Percentiles rank a stretch among this genome's conserved stretches.
Conservation (phyloP, 64 coral and sea anemone species). For the Astreopora myriophthalma region DNA sequence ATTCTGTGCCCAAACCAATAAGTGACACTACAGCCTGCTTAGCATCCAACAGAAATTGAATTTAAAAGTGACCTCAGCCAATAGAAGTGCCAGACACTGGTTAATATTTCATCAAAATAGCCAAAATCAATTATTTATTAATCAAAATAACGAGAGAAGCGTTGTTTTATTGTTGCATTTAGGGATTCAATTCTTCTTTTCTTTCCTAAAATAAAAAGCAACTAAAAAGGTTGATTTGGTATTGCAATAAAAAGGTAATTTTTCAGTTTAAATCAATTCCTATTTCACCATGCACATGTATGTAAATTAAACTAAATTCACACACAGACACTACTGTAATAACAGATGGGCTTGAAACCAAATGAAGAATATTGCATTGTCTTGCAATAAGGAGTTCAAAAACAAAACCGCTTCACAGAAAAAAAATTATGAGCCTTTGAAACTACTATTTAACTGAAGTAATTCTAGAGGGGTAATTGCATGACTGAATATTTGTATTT, state of each 20-base stretch:
- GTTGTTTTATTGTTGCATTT: background rate
- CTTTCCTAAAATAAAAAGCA: background rate
- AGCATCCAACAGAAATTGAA: constrained; percentile 84
- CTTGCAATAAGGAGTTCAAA: no score
- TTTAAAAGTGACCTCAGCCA: constrained; percentile 78
- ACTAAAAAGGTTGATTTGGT: background rate
- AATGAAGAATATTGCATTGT: no score
- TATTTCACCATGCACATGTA: background rate
- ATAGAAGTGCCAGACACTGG: constrained; percentile 37
- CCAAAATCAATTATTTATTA: background rate
- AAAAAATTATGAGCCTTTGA: background rate
- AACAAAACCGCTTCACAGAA: no score
- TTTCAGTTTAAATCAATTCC: background rate
- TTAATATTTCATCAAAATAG: constrained; percentile 89
- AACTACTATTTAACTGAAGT: background rate
- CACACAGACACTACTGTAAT: no score
- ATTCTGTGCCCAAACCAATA: background rate
- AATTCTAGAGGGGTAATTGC: background rate
- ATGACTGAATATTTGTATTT: background rate
- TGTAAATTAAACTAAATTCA: background rate
- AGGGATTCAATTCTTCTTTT: background rate
- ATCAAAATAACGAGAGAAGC: background rate
- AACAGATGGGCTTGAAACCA: no score
- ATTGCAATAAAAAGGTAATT: constrained; percentile 3
- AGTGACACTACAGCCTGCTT: constrained; percentile 38